phyloP scores from a whole-genome alignment of 2,888 invertebrate genomes.

The Rhogogaster chlorosoma region DNA sequence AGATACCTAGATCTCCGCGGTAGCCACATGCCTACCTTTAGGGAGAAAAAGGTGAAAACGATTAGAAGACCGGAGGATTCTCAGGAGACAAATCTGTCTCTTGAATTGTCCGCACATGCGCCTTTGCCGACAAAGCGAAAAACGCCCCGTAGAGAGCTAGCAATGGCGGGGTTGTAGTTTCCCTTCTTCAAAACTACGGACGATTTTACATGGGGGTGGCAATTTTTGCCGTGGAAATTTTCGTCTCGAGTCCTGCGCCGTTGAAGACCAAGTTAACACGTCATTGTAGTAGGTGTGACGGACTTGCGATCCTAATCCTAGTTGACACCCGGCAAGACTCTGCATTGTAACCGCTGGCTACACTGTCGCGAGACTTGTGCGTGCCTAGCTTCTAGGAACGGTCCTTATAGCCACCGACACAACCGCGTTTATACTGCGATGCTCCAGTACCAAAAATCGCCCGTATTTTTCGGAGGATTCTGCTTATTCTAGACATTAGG shows the following conservation, averaged over 20 bases:
- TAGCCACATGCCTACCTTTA: too few relatives aligned
- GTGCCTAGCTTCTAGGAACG: slow-evolving; percentile 71
- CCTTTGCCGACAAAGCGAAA: slow-evolving; percentile 73
- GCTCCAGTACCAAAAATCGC: slow-evolving; percentile 46
- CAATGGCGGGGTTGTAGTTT: slow-evolving; percentile 34
- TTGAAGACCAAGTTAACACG: slow-evolving; percentile 69
- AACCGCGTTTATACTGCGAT: neutral
- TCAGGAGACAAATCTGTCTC: slow-evolving; percentile 74
- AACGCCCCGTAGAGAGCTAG: slow-evolving; percentile 65
- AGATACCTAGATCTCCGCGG: neutral
- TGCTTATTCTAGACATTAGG: slow-evolving; percentile 22
- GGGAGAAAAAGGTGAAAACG: slow-evolving; percentile 55
- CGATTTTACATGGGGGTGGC: neutral
- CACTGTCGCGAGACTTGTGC: slow-evolving; percentile 64
- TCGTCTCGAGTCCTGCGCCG: slow-evolving; percentile 59
- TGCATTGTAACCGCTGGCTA: slow-evolving; percentile 18
- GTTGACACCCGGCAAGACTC: slow-evolving; percentile 66
- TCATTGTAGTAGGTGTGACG: slow-evolving; percentile 73
- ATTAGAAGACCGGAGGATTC: slow-evolving; percentile 66
- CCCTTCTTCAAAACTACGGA: slow-evolving; percentile 21
- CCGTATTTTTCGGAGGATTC: slow-evolving; percentile 21
- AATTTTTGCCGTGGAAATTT: neutral
- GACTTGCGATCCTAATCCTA: slow-evolving; percentile 74
- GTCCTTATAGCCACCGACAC: slow-evolving; percentile 64
- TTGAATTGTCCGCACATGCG: slow-evolving; percentile 76